These are phyloP conservation scores for Zonitis immaculata DNA, from an alignment of 2,888 invertebrate species.

Conservation along the genomic window DNA sequence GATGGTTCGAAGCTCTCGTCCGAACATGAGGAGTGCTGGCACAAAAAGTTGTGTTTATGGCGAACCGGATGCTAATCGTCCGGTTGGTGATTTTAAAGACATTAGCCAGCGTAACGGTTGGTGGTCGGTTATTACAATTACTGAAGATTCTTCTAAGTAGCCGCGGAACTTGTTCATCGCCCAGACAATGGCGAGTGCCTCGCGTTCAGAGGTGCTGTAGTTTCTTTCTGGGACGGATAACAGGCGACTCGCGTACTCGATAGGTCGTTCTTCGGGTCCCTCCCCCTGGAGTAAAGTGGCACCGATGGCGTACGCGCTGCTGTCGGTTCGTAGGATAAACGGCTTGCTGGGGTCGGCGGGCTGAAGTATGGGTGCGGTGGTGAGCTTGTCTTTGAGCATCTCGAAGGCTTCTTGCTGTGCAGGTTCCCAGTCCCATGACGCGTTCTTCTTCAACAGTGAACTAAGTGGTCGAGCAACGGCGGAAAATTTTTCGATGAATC, in stretches of 20 bases:
- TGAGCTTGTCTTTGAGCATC: constrained; percentile 21
- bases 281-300: constrained; percentile 27
- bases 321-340: constrained; percentile 30
- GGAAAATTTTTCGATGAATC: too few species aligned
- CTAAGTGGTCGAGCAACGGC: too few species aligned
- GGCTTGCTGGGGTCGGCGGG: constrained; percentile 24
- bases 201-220: constrained; percentile 28
- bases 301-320: constrained; percentile 26
- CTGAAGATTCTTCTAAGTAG: constrained; percentile 41
- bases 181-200: constrained; percentile 32
- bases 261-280: constrained; percentile 21
- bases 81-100: constrained; percentile 41
- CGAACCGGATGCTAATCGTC: constrained; percentile 45
- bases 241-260: constrained; percentile 32
- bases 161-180: constrained; percentile 42
- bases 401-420: constrained; percentile 20
- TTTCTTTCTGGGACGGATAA: constrained; percentile 28
- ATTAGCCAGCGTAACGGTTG: constrained; percentile 49
- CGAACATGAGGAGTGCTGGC: too few species aligned
- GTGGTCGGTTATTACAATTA: constrained; percentile 46
- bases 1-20: too few species aligned
- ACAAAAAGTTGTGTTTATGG: too few species aligned
- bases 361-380: constrained; percentile 27
- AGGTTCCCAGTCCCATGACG: too few species aligned
- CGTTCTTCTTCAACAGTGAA: too few species aligned